Evolutionary conservation across 2,113 vertebrate genomes (phyloP).

Genomic region (Callorhinus ursinus): DNA sequence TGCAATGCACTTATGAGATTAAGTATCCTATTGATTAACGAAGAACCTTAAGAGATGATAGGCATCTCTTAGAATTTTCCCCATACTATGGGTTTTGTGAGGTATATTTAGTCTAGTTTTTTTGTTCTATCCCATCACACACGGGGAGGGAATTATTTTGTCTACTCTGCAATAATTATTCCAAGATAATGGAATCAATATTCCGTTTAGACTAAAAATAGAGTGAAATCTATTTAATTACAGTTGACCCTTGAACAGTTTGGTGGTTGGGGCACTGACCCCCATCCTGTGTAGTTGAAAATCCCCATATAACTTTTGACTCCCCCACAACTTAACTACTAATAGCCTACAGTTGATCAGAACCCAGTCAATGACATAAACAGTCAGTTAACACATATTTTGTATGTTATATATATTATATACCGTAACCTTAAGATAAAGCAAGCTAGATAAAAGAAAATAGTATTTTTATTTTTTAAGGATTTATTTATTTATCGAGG

Average conservation of each 20-base stretch:
- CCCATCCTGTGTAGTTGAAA: background rate
- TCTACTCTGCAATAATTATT: slow-evolving; percentile 53
- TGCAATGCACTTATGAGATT: background rate
- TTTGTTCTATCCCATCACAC: background rate
- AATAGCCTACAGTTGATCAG: background rate
- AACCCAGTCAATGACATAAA: background rate
- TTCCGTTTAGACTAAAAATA: slow-evolving; percentile 47
- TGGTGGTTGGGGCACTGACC: background rate
- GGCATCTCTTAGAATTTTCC: background rate
- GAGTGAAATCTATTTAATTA: background rate
- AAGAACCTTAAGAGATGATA: background rate
- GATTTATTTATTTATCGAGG: background rate
- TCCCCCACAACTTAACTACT: background rate
- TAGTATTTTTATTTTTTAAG: background rate
- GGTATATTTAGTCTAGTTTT: background rate
- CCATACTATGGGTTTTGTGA: background rate
- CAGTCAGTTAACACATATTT: background rate
- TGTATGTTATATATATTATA: background rate
- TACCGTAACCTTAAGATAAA: background rate
- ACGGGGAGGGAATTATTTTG: slow-evolving; percentile 28
- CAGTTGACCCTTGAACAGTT: background rate
- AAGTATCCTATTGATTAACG: background rate
- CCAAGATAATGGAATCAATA: background rate
- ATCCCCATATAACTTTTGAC: background rate
- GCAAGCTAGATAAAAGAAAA: background rate